Base-by-base conservation (phyloP, 1,140 invertebrate species). In the Cotesia typhae region DNA sequence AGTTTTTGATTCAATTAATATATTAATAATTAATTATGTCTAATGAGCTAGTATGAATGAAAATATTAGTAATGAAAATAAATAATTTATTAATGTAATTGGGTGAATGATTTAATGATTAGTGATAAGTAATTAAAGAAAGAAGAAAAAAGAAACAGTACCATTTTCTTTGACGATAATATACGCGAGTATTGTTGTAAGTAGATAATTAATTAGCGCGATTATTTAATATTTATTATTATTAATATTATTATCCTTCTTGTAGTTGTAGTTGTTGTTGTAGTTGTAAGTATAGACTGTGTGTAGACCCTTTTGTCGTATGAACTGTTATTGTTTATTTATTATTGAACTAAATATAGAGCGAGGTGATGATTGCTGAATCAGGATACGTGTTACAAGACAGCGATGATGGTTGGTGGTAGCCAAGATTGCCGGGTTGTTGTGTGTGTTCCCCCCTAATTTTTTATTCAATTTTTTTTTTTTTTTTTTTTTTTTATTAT, bases 91-190 rank as follows among this genome's bases (percentile, higher is more conserved):
- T 5, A 4, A 57, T 5, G 28, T 35, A 61, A 28, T 28, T 35
- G 20, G 59, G 59, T 20, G 28, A 61, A 28, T 61, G 14, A 63
- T 63, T 14, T 2, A 63, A 36, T 63, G 12, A 4, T 14, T 10
- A 47, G 51, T 17, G 53, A 38, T 28, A 17, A 47, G 51, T 38
- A 38, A 12, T 51, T 38, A 17, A 41, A 52, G 17, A 17, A 41
- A 66, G 38, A 66, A 38, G 14, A 53, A 36, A 47, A 47, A 47
- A 37, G 66, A 55, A 65, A 51, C 63, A 65, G 47, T 65, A 65
- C 63, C 63, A 65, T 65, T 65, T 28, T 61, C 35, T 63, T 63
- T 28, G 63, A 12, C 14, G 63, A 51, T 7, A 51, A 65, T 38
- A 9, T 12, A 51, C 17, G 36, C 20, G 53, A 2, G 28, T 28